phyloP scores from a whole-genome alignment of 2,113 vertebrate species.

The Atractosteus spatula region DNA sequence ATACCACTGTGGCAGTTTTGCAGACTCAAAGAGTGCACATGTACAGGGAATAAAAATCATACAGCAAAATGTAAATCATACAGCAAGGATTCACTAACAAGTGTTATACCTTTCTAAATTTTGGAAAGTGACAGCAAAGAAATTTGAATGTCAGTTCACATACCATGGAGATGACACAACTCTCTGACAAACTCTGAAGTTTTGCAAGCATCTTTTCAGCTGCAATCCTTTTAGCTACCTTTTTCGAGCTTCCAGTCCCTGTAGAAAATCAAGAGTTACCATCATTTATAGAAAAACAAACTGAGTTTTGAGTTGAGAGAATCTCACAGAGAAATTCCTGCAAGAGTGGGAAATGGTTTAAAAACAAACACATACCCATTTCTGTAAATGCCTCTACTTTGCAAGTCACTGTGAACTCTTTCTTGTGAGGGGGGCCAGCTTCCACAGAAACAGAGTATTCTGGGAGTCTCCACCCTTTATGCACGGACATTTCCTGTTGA shows the following conservation, averaged over 20 bases:
- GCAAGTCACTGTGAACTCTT: slow-evolving; percentile 82
- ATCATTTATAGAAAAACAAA: too few species aligned
- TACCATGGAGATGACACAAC: slow-evolving; percentile 75
- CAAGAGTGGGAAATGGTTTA: not conserved
- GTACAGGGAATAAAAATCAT: too few species aligned
- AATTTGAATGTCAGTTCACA: slow-evolving; percentile 25
- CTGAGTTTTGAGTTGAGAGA: not conserved
- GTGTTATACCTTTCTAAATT: too few species aligned
- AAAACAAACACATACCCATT: slow-evolving; percentile 62
- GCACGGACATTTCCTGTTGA: slow-evolving; percentile 77
- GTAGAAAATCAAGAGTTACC: not conserved
- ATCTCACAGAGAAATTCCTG: not conserved
- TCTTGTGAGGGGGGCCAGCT: slow-evolving; percentile 75
- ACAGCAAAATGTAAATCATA: too few species aligned
- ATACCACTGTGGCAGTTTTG: too few species aligned
- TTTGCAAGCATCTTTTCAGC: slow-evolving; percentile 74
- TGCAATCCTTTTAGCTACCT: slow-evolving; percentile 68
- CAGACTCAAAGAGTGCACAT: too few species aligned
- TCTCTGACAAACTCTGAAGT: slow-evolving; percentile 71
- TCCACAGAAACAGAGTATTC: slow-evolving; percentile 77
- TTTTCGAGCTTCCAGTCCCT: slow-evolving; percentile 80
- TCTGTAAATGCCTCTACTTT: slow-evolving; percentile 75
- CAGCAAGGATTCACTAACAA: too few species aligned
- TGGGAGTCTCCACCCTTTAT: slow-evolving; percentile 80
- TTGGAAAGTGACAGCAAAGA: too few species aligned